Base-by-base conservation (phyloP, 1,140 invertebrate species). In the Achroia grisella region DNA sequence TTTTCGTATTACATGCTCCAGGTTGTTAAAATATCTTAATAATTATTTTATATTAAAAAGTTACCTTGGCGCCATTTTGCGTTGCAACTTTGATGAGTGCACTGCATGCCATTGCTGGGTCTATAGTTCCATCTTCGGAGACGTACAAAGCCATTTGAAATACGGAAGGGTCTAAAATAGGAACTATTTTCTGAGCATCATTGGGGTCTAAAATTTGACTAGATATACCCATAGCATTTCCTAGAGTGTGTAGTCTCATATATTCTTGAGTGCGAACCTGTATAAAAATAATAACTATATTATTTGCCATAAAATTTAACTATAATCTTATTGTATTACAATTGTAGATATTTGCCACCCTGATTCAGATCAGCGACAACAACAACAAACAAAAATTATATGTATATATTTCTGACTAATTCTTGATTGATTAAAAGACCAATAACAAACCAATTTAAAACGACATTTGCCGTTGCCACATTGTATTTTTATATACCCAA, bases 251-350 rank as follows among this genome's bases (percentile, higher is more conserved):
- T n/a, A 97, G 75, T 30, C 95, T 87, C 65, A 92, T 89, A 65
- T 96, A 97, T 85, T 97, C 95, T 64, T 94, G 89, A 43, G 96
- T 84, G 40, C 95, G 86, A 43, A 91, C 89, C 91, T 95, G 39
- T 17, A 62, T 56, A 29, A 13, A 41, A 6, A 6, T 23, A n/a
- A n/a, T n/a, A n/a, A n/a, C n/a, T n/a, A n/a, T n/a, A n/a, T n/a
- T n/a, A n/a, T n/a, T n/a, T n/a, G n/a, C n/a, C n/a, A n/a, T n/a
- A n/a, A n/a, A n/a, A n/a, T n/a, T n/a, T n/a, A 23, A 8, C 5
- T 10, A 29, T 4, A 29, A 6, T 29, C 28, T 29, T 10, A 29
- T 29, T 29, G 5, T 6, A 29, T 4, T 29, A 29, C 28, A 29
- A 6, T 29, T 29, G 10, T 29, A 4, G 28, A 4, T 29, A 6